These are phyloP conservation scores for Semnornis frantzii DNA, from an alignment of 2,113 vertebrate genomes.

Conservation along the genomic window DNA sequence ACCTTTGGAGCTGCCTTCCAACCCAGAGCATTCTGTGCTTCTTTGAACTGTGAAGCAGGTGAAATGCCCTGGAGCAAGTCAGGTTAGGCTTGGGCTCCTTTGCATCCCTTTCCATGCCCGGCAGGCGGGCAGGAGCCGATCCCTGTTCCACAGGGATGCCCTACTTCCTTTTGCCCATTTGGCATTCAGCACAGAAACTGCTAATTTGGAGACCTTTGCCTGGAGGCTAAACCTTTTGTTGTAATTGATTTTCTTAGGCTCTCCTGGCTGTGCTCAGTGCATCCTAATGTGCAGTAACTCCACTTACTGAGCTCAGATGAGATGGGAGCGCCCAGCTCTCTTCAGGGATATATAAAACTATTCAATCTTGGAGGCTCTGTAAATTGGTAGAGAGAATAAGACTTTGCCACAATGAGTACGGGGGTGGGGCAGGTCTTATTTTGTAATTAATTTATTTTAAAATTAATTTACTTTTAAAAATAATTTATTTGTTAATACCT, in stretches of 20 bases:
- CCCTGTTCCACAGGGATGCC: not conserved
- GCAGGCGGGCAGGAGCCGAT: not conserved
- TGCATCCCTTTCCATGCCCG: not conserved
- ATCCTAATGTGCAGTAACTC: not conserved
- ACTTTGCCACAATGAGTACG: not conserved
- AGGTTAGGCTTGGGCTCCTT: not conserved
- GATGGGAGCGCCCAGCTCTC: not conserved
- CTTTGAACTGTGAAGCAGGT: not conserved
- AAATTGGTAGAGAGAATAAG: not conserved
- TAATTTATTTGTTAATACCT: too few species aligned
- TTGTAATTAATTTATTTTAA: too few species aligned
- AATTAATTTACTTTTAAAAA: too few species aligned
- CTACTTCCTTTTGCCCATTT: not conserved
- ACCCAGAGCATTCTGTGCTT: too few species aligned
- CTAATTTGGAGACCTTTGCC: conserved; percentile 21
- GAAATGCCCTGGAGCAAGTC: not conserved
- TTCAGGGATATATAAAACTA: not conserved
- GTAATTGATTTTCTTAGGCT: conserved; percentile 14
- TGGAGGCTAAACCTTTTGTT: not conserved
- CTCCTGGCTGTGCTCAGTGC: not conserved
- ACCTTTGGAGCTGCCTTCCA: too few species aligned
- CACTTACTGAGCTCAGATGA: not conserved
- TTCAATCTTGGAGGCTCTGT: not conserved
- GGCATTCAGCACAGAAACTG: not conserved
- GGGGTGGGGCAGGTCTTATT: not conserved